A percentile compares a stretch with the other conserved stretches of the same genome.
Conservation (phyloP, 1,140 invertebrate species). For the Trinorchestia longiramus region DNA sequence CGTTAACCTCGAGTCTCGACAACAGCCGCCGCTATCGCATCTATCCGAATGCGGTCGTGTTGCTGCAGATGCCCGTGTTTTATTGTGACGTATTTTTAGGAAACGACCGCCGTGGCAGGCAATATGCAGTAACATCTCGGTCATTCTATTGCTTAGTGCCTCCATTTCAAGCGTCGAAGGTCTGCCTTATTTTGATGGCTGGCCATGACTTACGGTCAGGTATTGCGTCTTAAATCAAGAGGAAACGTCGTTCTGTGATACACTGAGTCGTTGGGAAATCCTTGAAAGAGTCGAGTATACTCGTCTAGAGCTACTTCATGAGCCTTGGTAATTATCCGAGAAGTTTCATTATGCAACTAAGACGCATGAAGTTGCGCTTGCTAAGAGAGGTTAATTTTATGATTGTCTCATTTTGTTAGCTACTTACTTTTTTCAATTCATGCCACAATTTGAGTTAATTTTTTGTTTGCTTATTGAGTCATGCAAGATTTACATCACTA, state of each 20-base stretch:
- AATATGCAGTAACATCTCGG: conserved; percentile 42
- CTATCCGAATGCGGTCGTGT: background rate
- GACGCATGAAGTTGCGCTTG: background rate
- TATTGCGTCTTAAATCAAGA: background rate
- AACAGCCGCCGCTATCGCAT: conserved; percentile 8
- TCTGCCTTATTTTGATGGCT: conserved; percentile 1
- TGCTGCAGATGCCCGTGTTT: background rate
- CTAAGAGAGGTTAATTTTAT: background rate
- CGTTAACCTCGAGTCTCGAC: conserved; percentile 5
- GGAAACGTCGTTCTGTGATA: background rate
- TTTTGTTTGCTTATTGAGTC: background rate
- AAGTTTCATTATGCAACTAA: background rate
- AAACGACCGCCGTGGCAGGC: conserved; percentile 21
- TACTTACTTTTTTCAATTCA: background rate
- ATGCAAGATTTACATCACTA: background rate
- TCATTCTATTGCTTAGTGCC: conserved; percentile 23
- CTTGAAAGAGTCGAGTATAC: background rate
- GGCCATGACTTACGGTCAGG: background rate
- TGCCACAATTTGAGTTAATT: background rate
- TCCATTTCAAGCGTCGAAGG: conserved; percentile 6
- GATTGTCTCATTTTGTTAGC: background rate
- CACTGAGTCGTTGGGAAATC: background rate
- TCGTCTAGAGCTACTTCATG: background rate
- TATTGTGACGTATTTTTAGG: conserved; percentile 38
- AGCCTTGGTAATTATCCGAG: background rate